These are phyloP conservation scores for Perca schrenkii DNA, from an alignment of 2,113 vertebrate genomes.

Conservation along the genomic window DNA sequence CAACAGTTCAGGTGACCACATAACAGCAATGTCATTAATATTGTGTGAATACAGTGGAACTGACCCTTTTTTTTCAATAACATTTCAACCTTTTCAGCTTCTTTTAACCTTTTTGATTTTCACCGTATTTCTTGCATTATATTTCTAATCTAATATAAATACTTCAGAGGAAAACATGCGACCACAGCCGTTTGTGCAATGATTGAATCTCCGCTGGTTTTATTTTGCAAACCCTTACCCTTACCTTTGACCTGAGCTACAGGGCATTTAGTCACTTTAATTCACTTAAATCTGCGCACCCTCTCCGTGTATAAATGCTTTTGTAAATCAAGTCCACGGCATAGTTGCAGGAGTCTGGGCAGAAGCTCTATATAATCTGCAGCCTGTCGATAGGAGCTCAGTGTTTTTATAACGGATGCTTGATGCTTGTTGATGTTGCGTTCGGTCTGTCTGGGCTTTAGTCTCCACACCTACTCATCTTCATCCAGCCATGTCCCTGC, in stretches of 20 bases:
- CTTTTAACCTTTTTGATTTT: neutral
- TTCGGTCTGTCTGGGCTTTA: constrained; percentile 24
- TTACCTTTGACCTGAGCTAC: neutral
- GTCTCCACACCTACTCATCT: neutral
- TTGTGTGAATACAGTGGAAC: neutral
- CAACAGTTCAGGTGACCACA: neutral
- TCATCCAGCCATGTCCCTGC: constrained; percentile 1
- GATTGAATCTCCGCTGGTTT: neutral
- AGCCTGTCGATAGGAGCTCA: constrained; percentile 18
- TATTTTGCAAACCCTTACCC: neutral
- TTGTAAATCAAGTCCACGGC: constrained; percentile 2
- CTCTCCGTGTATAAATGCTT: neutral
- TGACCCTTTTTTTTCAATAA: no score
- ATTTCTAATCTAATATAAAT: neutral
- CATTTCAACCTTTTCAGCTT: neutral
- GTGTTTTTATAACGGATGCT: constrained; percentile 14
- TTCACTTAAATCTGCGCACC: neutral
- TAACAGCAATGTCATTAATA: neutral
- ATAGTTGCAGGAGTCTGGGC: neutral
- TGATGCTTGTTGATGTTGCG: neutral
- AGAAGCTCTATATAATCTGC: neutral
- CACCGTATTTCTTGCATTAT: neutral
- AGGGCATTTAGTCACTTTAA: constrained; percentile 20
- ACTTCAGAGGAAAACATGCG: neutral
- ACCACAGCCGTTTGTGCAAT: neutral